These are phyloP conservation scores for Seriola quinqueradiata DNA, from an alignment of 2,113 vertebrate genomes.

Conservation along the genomic window DNA sequence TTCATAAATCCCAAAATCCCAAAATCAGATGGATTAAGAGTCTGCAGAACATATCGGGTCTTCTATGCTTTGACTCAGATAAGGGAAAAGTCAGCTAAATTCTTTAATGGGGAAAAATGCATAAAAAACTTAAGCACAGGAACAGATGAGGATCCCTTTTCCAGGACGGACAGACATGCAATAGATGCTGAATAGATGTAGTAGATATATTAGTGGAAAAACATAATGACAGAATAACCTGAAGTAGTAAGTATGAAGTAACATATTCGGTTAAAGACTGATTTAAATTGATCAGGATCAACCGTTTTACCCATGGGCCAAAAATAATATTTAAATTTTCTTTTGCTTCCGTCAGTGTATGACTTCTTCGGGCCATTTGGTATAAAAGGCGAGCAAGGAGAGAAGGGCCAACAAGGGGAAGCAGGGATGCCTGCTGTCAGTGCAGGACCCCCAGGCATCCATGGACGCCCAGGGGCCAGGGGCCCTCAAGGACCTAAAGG, in stretches of 20 bases:
- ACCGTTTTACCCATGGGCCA: not conserved
- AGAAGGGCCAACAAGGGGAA: slow-evolving; percentile 76
- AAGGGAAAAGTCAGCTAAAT: no score
- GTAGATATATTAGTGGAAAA: no score
- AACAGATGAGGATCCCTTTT: no score
- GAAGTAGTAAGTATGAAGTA: no score
- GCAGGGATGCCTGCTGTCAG: slow-evolving; percentile 71
- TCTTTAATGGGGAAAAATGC: no score
- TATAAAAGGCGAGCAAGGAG: slow-evolving; percentile 72
- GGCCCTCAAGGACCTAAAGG: slow-evolving; percentile 77
- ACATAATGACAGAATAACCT: no score
- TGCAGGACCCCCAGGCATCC: slow-evolving; percentile 66
- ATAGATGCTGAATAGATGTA: not conserved
- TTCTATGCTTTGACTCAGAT: no score
- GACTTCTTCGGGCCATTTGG: slow-evolving; percentile 69
- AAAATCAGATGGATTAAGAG: no score
- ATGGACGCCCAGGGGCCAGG: slow-evolving; percentile 63
- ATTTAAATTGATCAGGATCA: not conserved
- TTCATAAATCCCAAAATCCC: no score
- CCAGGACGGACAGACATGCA: not conserved
- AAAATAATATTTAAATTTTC: not conserved
- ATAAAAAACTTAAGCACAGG: no score
- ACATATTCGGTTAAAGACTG: no score
- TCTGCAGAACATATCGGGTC: no score
- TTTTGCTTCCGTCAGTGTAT: slow-evolving; percentile 54